phyloP scores from a whole-genome alignment of 2,797 vertebrate species.

The Melanotaenia pygmaea region DNA sequence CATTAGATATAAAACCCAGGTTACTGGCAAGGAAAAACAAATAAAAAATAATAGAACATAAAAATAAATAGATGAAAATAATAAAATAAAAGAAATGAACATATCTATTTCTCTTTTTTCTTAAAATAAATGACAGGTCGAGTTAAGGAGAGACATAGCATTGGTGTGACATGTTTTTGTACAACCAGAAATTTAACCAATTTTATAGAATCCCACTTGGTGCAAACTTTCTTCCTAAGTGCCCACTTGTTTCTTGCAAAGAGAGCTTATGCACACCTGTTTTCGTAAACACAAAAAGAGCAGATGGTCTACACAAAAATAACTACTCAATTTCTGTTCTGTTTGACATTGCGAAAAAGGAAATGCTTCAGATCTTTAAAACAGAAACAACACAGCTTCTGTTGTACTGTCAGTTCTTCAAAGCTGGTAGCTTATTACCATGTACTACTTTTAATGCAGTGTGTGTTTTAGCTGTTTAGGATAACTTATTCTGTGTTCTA shows the following conservation, averaged over 20 bases:
- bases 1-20: constrained; percentile 1
- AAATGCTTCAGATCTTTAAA: neutral
- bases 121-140: neutral
- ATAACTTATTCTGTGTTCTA: neutral
- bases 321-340: neutral
- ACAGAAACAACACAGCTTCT: neutral
- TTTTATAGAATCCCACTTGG: neutral
- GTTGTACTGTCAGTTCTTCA: neutral
- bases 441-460: constrained; percentile 1
- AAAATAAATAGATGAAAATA: no score
- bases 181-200: neutral
- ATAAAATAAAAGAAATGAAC: neutral
- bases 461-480: constrained; percentile 6
- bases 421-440: neutral
- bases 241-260: neutral
- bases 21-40: neutral
- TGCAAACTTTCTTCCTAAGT: neutral
- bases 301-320: neutral
- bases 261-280: neutral
- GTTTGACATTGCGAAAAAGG: neutral
- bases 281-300: neutral
- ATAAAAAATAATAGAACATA: neutral
- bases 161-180: neutral
- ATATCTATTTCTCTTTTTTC: neutral
- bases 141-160: neutral